Conservation (phyloP, 2,888 invertebrate species). For the Cerastis leucographa region DNA sequence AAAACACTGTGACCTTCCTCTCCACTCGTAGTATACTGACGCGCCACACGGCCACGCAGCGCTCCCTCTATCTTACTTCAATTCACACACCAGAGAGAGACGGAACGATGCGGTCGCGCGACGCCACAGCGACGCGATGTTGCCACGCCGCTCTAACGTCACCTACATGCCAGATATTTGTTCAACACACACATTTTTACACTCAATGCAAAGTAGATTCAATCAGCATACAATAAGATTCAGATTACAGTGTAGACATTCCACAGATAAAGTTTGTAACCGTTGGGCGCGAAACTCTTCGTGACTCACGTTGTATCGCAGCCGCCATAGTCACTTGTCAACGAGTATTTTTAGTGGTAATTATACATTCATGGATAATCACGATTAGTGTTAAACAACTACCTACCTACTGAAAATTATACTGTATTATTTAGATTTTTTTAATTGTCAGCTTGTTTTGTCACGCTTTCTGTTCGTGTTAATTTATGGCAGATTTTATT, state of each 20-base stretch:
- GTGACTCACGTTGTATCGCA: conserved; percentile 65
- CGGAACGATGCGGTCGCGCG: conserved; percentile 54
- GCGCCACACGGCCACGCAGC: conserved; percentile 71
- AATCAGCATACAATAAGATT: not conserved
- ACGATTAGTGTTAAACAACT: conserved; percentile 67
- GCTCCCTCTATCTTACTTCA: conserved; percentile 53
- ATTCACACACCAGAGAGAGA: conserved; percentile 64
- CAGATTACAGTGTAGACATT: conserved; percentile 16
- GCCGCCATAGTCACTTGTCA: conserved; percentile 72
- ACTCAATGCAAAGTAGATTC: conserved; percentile 25
- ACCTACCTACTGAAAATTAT: conserved; percentile 56
- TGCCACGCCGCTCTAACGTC: conserved; percentile 69
- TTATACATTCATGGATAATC: conserved; percentile 72
- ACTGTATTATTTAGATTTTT: conserved; percentile 45
- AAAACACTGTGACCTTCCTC: conserved; percentile 73
- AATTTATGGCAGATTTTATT: conserved; percentile 41
- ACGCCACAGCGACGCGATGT: conserved; percentile 72
- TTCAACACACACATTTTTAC: conserved; percentile 42
- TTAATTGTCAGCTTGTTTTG: conserved; percentile 54
- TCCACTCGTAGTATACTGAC: conserved; percentile 73
- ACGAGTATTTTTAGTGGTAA: conserved; percentile 74
- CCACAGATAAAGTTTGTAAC: conserved; percentile 52
- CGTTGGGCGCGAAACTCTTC: conserved; percentile 66
- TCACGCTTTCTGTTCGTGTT: conserved; percentile 61
- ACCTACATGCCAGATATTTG: conserved; percentile 61